Evolutionary conservation across 2,888 invertebrate species (phyloP).

Genomic region (Callosobruchus maculatus): DNA sequence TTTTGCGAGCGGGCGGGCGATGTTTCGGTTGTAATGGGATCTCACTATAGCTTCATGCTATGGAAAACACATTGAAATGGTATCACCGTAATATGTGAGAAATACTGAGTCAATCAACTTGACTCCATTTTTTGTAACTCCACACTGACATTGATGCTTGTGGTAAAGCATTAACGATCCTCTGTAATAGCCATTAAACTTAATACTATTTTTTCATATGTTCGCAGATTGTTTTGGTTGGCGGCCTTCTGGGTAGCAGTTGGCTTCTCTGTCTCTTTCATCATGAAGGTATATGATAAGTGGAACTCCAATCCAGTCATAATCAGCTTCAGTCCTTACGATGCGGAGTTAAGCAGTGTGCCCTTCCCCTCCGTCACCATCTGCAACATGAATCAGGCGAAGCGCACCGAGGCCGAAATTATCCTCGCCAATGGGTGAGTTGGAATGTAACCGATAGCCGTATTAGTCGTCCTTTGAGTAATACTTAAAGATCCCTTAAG

Average conservation of each 20-base stretch:
- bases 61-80: too few species aligned
- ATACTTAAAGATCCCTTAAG: too few species aligned
- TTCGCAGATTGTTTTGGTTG: constrained; percentile 65
- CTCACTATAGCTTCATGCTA: too few species aligned
- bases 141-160: too few species aligned
- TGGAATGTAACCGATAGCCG: background rate
- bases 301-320: constrained; percentile 74
- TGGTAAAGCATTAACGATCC: too few species aligned
- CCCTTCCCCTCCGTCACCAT: constrained; percentile 83
- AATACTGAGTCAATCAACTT: too few species aligned
- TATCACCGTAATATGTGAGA: too few species aligned
- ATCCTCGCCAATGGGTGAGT: constrained; percentile 44
- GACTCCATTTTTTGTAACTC: too few species aligned
- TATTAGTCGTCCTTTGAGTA: too few species aligned
- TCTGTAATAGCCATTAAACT: too few species aligned
- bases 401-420: constrained; percentile 58
- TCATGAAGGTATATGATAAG: constrained; percentile 67
- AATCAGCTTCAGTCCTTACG: constrained; percentile 71
- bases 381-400: constrained; percentile 80
- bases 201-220: background rate
- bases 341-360: constrained; percentile 62
- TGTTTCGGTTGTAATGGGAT: too few species aligned
- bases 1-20: too few species aligned
- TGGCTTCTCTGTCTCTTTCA: constrained; percentile 65
- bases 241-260: constrained; percentile 64